Percentiles rank a stretch among this genome's conserved stretches.
Evolutionary conservation across 2,797 vertebrate species (phyloP).

Genomic region (Eremophila alpestris): DNA sequence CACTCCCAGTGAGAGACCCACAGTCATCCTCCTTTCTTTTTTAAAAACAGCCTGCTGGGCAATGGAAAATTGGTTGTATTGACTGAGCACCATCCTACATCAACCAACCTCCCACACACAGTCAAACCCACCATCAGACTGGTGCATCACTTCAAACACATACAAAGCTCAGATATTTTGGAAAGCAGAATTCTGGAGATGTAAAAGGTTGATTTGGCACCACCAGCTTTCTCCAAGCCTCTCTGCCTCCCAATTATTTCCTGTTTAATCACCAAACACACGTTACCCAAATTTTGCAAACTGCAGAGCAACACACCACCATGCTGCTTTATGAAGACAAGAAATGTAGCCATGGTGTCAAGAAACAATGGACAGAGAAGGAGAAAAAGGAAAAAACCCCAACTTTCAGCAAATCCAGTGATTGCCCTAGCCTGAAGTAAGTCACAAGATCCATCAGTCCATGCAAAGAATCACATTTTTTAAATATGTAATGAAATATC

Average conservation of each 20-base stretch:
- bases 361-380: neutral
- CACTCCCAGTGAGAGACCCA: neutral
- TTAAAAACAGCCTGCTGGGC: neutral
- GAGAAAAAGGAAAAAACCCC: rapidly evolving
- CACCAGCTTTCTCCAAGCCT: neutral
- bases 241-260: neutral
- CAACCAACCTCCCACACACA: neutral
- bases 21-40: neutral
- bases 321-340: neutral
- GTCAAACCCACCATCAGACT: neutral
- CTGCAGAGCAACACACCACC: neutral
- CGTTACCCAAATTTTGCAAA: neutral
- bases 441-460: neutral
- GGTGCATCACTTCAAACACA: neutral
- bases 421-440: neutral
- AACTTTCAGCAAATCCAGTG: neutral
- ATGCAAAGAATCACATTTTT: neutral
- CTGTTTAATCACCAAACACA: neutral
- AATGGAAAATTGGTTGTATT: neutral
- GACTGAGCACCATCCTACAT: neutral
- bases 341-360: neutral
- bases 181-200: neutral
- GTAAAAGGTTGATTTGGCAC: neutral
- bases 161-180: neutral
- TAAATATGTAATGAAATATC: neutral